Percentiles rank a stretch among this genome's conserved stretches.
Evolutionary conservation across 2,113 vertebrate species (phyloP).

Genomic region (Festucalex cinctus): DNA sequence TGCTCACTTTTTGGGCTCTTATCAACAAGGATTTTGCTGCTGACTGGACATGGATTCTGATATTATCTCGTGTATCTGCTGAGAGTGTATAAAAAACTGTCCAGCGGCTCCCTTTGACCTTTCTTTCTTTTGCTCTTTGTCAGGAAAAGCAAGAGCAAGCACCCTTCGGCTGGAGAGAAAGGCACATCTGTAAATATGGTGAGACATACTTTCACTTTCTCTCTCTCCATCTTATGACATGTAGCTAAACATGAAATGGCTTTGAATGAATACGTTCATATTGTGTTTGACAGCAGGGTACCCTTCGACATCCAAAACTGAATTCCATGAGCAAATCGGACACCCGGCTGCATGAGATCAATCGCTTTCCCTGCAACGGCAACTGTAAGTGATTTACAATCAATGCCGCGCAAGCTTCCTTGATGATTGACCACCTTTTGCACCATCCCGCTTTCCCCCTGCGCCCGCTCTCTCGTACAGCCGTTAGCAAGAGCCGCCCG

Average conservation of each 20-base stretch:
- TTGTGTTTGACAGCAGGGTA: conserved; percentile 60
- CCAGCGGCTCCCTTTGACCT: conserved; percentile 57
- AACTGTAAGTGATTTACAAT: conserved; percentile 65
- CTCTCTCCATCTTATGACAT: neutral
- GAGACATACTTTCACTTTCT: conserved; percentile 40
- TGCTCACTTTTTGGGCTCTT: conserved; percentile 46
- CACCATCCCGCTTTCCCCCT: conserved; percentile 1
- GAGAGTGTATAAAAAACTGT: conserved; percentile 43
- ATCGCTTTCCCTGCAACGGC: conserved; percentile 71
- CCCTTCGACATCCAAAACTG: conserved; percentile 72
- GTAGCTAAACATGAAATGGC: conserved; percentile 1
- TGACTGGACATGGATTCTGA: conserved; percentile 39
- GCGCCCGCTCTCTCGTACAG: conserved; percentile 33
- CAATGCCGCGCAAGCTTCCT: conserved; percentile 8
- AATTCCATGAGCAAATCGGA: conserved; percentile 80
- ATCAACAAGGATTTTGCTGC: conserved; percentile 51
- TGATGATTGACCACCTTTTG: conserved; percentile 17
- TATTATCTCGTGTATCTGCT: conserved; percentile 40
- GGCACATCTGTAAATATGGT: conserved; percentile 73
- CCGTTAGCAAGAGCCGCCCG: conserved; percentile 69
- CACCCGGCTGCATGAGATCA: conserved; percentile 76
- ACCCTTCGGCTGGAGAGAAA: conserved; percentile 67
- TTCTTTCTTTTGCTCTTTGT: conserved; percentile 46
- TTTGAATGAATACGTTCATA: conserved; percentile 15
- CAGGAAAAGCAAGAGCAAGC: conserved; percentile 73